Conservation (phyloP, 1,140 invertebrate species). For the Parasteatoda tepidariorum region DNA sequence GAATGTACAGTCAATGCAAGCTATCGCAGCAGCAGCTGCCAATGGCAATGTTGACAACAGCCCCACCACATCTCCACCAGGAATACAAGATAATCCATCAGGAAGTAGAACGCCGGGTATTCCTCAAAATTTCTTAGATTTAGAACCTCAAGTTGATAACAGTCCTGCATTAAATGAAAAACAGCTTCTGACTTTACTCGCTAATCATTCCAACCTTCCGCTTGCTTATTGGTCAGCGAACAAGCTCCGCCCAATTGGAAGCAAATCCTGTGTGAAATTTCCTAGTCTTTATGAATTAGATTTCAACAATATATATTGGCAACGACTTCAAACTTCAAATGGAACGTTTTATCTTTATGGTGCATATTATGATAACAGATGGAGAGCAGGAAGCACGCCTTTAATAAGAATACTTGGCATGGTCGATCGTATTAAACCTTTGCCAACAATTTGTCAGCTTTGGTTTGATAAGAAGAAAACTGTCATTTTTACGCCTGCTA, state of each 20-base stretch:
- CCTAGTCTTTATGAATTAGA: slow-evolving; percentile 81
- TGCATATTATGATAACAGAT: slow-evolving; percentile 87
- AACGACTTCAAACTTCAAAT: slow-evolving; percentile 81
- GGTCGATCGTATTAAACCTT: slow-evolving; percentile 88
- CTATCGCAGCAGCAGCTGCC: not conserved
- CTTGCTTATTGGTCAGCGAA: slow-evolving; percentile 63
- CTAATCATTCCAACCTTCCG: slow-evolving; percentile 64
- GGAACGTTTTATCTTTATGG: slow-evolving; percentile 90
- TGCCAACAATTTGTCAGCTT: slow-evolving; percentile 85
- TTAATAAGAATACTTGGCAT: slow-evolving; percentile 88
- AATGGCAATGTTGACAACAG: not conserved
- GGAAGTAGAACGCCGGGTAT: slow-evolving; percentile 62
- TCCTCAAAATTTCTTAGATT: slow-evolving; percentile 64
- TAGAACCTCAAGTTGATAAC: slow-evolving; percentile 76
- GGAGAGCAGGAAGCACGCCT: slow-evolving; percentile 80
- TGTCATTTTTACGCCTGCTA: slow-evolving; percentile 78
- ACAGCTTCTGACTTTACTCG: slow-evolving; percentile 78
- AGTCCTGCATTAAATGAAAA: slow-evolving; percentile 79
- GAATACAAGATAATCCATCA: slow-evolving; percentile 18
- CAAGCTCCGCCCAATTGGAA: slow-evolving; percentile 72
- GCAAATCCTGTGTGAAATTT: slow-evolving; percentile 80
- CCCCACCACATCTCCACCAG: slow-evolving; percentile 9
- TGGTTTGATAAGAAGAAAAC: slow-evolving; percentile 89
- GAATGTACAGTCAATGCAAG: slow-evolving; percentile 61
- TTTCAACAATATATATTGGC: slow-evolving; percentile 93